Evolutionary conservation across 2,113 vertebrate species (phyloP), one percentile per base, ranked within the genome.

Genomic region (Carassius auratus): DNA sequence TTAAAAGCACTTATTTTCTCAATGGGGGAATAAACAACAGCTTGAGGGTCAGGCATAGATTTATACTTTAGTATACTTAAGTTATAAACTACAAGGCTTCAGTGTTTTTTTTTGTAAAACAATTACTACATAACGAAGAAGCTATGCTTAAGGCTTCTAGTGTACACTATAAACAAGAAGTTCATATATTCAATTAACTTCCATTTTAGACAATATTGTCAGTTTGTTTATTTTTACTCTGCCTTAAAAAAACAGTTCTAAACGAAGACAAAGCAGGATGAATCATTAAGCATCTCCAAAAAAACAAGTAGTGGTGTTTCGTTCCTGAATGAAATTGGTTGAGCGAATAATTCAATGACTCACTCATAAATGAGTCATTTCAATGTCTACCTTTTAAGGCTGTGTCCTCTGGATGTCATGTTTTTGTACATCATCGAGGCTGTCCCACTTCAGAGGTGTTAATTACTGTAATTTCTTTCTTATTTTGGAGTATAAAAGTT

Each of bases 1-100:
- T 59, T 42, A 12, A 26, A 66, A 76, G 77, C 42, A 55, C 23
- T 52, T 84, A 86, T 84, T 86, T n/a, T 66, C 23, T 74, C 14
- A 17, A 21, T 8, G 33, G 10, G 12, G 17, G 15, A 86, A 76
- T 38, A 13, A 68, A n/a, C 77, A 23, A 36, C 55, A 38, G 21
- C 80, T 61, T 50, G 12, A 68, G 33, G 7, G 23, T 66, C 23
- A 17, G 23, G 26, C 5, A 45, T 14, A 57, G n/a, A 73, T 26
- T 59, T 52, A 26, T 52, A 76, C 48, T 76, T 52, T 14, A 23
- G n/a, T 76, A 4, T 75, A 33, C 45, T 33, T 1, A 48, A 74
- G 71, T 6, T 21, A 74, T 48, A 23, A 48, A 74, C 10, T 48
- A 8, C 19, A 23, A 74, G 19, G 21, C 10, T 74, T 45, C 21